These are phyloP conservation scores for Agriotes lineatus DNA, from an alignment of 2,888 invertebrate species.

Conservation along the genomic window DNA sequence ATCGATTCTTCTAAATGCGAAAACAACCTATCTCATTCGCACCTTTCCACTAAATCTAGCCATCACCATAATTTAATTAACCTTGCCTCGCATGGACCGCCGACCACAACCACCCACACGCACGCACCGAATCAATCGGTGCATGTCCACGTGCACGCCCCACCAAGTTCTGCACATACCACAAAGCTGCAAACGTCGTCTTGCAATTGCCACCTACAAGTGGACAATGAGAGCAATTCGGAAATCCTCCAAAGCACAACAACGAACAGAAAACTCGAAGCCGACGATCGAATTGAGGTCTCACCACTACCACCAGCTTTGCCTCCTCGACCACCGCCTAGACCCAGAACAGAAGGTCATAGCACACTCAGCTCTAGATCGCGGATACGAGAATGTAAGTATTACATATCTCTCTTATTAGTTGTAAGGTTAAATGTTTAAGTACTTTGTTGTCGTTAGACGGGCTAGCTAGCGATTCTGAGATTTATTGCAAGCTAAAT, in stretches of 20 bases:
- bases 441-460: too few species aligned
- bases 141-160: conserved; percentile 59
- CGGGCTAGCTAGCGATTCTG: too few species aligned
- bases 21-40: conserved; percentile 52
- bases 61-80: conserved; percentile 53
- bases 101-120: conserved; percentile 54
- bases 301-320: conserved; percentile 66
- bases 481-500: too few species aligned
- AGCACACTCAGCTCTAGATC: conserved; percentile 60
- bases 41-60: conserved; percentile 40
- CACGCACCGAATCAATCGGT: conserved; percentile 56
- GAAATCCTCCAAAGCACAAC: conserved; percentile 51
- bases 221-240: conserved; percentile 53
- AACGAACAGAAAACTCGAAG: conserved; percentile 59
- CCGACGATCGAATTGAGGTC: conserved; percentile 65
- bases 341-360: conserved; percentile 62
- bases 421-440: too few species aligned
- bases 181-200: conserved; percentile 51
- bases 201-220: conserved; percentile 63
- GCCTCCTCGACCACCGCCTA: conserved; percentile 66
- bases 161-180: conserved; percentile 57
- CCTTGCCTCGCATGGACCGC: conserved; percentile 48
- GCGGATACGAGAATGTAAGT: conserved; percentile 58
- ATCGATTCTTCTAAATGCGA: conserved; percentile 53
- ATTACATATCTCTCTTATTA: neutral